Evolutionary conservation across 2,797 vertebrate genomes (phyloP).

Genomic region (Zenarchopterus dispar): DNA sequence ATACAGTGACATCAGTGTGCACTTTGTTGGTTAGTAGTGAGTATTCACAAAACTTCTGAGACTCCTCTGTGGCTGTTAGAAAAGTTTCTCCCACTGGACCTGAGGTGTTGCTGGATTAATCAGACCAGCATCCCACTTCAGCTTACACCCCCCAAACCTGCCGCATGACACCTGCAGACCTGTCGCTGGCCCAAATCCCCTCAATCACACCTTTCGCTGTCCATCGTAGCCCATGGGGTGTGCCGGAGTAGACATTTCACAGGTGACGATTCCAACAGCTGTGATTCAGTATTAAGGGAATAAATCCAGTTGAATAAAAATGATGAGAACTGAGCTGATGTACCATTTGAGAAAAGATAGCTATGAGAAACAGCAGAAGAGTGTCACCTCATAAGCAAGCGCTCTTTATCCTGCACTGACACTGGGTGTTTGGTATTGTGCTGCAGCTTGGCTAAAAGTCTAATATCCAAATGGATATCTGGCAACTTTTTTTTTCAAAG

Average conservation of each 20-base stretch:
- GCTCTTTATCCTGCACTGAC: too few species aligned
- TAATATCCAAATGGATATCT: conserved; percentile 43
- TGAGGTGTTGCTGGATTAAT: conserved; percentile 78
- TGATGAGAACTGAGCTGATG: conserved; percentile 26
- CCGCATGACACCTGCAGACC: conserved; percentile 59
- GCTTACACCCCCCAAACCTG: conserved; percentile 70
- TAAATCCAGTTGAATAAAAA: conserved; percentile 43
- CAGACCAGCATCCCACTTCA: conserved; percentile 64
- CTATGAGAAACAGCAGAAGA: background rate
- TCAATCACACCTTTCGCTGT: conserved; percentile 55
- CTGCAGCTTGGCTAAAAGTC: conserved; percentile 1
- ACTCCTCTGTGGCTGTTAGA: conserved; percentile 29
- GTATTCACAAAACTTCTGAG: conserved; percentile 12
- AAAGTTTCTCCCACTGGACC: conserved; percentile 48
- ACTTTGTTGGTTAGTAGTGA: conserved; percentile 14
- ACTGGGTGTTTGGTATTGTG: too few species aligned
- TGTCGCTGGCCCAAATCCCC: conserved; percentile 48
- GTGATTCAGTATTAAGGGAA: conserved; percentile 34
- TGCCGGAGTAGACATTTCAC: conserved; percentile 29
- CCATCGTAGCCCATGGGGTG: conserved; percentile 25
- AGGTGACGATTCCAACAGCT: conserved; percentile 42
- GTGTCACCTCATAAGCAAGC: too few species aligned
- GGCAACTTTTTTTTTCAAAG: conserved; percentile 42
- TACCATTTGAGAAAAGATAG: conserved; percentile 37
- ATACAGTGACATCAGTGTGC: background rate